Evolutionary conservation across 2,888 invertebrate genomes (phyloP), one percentile per base, ranked within the genome.

Genomic region (Zele albiditarsus): DNA sequence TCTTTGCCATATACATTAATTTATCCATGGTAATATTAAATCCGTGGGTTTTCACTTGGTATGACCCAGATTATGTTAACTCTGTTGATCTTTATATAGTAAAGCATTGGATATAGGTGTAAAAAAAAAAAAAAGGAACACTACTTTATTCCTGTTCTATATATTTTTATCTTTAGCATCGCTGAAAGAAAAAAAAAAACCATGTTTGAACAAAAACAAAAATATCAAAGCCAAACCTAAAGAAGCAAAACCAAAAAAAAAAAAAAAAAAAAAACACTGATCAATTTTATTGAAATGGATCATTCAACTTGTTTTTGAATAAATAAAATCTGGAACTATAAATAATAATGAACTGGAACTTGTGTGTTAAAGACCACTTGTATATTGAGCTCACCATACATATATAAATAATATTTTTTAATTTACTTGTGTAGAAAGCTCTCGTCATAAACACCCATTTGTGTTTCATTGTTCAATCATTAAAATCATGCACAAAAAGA

Each of bases 1-100:
- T 81, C 80, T 82, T 83, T 80, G 81, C 79, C 79, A 63, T 68
- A 33, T 71, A 62, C 68, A 71, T 78, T 77, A 79, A 78, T 78
- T 79, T 80, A 80, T 78, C 81, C 82, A 81, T 81, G 25, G 8
- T 49, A 42, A 38, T n/a, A 49, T 42, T 83, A 80, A 80, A 82
- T 79, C 79, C 82, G 53, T 78, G 80, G 83, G 87, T 88, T 89
- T 89, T 89, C 89, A 89, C 89, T 89, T 89, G 86, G 84, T 81
- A 73, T 84, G 88, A 88, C 89, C 89, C 81, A 88, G 86, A 86
- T 75, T 57, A 66, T 58, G 23, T 49, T 31, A 27, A 49, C 53
- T 53, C 20, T 53, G 53, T 53, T 53, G 53, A 53, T 53, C 53
- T 53, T 53, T 53, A 53, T 53, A 53, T 20, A 53, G 53, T n/a